These are phyloP conservation scores for Anarhynchus alexandrinus DNA, from an alignment of 2,113 vertebrate genomes.

Conservation along the genomic window DNA sequence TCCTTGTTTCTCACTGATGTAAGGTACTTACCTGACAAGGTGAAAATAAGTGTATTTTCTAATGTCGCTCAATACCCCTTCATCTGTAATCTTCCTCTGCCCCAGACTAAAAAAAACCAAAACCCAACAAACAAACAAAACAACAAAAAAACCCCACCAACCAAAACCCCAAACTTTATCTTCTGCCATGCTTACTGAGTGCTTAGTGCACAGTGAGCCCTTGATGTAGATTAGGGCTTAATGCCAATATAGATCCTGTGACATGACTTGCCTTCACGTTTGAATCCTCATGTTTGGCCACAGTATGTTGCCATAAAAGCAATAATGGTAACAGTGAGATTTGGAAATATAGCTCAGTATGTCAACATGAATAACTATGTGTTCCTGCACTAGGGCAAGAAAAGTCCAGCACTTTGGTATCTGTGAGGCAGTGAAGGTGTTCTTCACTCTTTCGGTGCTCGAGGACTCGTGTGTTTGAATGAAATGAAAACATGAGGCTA, in stretches of 20 bases:
- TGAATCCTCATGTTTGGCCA: not conserved
- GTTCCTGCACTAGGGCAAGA: not conserved
- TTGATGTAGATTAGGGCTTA: not conserved
- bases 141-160: too few species aligned
- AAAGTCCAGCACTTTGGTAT: not conserved
- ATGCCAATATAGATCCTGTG: not conserved
- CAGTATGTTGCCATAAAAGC: not conserved
- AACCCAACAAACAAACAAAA: not conserved
- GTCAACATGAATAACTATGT: rapidly evolving
- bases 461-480: not conserved
- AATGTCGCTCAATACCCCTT: not conserved
- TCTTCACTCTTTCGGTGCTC: not conserved
- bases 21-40: not conserved
- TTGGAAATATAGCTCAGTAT: not conserved
- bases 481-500: not conserved
- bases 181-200: not conserved
- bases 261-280: not conserved
- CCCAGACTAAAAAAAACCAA: not conserved
- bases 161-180: not conserved
- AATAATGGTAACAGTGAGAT: not conserved
- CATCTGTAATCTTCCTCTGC: not conserved
- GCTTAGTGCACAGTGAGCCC: not conserved
- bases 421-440: not conserved
- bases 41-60: not conserved
- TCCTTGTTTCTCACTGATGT: not conserved